Conservation (phyloP, 2,888 invertebrate species). For the Scrobipalpa costella region DNA sequence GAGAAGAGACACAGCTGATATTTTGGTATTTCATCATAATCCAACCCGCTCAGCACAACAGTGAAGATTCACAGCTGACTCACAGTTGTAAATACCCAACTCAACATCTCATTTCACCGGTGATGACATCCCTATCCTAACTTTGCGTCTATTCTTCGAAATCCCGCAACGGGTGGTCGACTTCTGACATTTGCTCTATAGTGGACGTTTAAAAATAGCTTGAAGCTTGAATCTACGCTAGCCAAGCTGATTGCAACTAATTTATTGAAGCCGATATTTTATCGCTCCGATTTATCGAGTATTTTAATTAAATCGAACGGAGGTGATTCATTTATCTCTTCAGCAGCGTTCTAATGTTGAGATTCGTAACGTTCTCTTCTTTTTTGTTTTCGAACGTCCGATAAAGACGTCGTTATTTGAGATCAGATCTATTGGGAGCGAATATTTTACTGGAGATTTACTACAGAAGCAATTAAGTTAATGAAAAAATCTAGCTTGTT, state of each 20-base stretch:
- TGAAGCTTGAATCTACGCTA: slow-evolving; percentile 12
- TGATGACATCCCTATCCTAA: slow-evolving; percentile 28
- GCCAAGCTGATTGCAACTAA: slow-evolving; percentile 23
- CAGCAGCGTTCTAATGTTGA: slow-evolving; percentile 14
- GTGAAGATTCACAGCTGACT: neutral
- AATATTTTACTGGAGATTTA: neutral
- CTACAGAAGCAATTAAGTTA: too few relatives aligned
- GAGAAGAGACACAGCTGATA: too few relatives aligned
- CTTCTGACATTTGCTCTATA: slow-evolving; percentile 47
- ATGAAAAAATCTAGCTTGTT: too few relatives aligned
- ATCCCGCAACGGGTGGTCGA: slow-evolving; percentile 65
- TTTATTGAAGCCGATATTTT: slow-evolving; percentile 19
- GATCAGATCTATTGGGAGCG: slow-evolving; percentile 2
- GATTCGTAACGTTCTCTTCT: slow-evolving; percentile 5
- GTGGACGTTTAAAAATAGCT: slow-evolving; percentile 31
- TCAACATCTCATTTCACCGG: neutral
- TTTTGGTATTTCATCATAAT: too few relatives aligned
- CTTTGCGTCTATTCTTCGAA: slow-evolving; percentile 50
- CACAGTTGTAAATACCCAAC: neutral
- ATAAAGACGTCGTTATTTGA: slow-evolving; percentile 1
- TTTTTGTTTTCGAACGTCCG: slow-evolving; percentile 4
- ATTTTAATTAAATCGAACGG: slow-evolving; percentile 21
- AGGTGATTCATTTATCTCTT: slow-evolving; percentile 25
- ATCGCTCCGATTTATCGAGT: slow-evolving; percentile 24
- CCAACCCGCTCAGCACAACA: neutral